Conservation (phyloP, 53 echinoderm and acorn worm species). For the Paracentrotus lividus region DNA sequence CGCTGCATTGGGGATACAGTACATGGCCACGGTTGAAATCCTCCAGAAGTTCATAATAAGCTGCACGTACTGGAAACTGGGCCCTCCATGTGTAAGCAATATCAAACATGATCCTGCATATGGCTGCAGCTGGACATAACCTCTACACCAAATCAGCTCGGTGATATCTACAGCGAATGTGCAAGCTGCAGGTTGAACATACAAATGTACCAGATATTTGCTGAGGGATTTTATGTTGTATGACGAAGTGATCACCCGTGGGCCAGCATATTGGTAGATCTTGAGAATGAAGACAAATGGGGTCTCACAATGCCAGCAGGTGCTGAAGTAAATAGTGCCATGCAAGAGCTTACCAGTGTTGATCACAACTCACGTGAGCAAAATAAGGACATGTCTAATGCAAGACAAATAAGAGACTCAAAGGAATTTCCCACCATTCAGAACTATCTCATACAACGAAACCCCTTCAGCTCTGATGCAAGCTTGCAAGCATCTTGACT, state of each 20-base stretch:
- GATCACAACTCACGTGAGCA: neutral
- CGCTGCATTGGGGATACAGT: slow-evolving; percentile 63
- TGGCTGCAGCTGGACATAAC: slow-evolving; percentile 70
- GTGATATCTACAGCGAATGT: slow-evolving; percentile 58
- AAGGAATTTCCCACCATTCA: neutral
- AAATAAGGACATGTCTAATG: slow-evolving; percentile 23
- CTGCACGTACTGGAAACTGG: slow-evolving; percentile 73
- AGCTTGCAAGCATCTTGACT: neutral
- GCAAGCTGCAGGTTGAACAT: slow-evolving; percentile 4
- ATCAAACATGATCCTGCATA: slow-evolving; percentile 53
- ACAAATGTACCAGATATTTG: slow-evolving; percentile 29
- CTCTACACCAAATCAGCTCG: slow-evolving; percentile 55
- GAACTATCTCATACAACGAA: neutral
- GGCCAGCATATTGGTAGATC: slow-evolving; percentile 64
- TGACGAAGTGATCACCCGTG: slow-evolving; percentile 61
- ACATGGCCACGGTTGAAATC: slow-evolving; percentile 67
- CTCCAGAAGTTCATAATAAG: slow-evolving; percentile 32
- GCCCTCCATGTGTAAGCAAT: slow-evolving; percentile 33
- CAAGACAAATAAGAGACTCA: slow-evolving; percentile 60
- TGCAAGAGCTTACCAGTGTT: neutral
- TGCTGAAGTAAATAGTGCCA: slow-evolving; percentile 55
- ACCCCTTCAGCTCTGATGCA: neutral
- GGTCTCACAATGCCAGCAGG: slow-evolving; percentile 47
- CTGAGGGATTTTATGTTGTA: slow-evolving; percentile 16
- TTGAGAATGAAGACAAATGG: slow-evolving; percentile 70